These are phyloP conservation scores for Drosophila sproati DNA, from an alignment of 1,140 invertebrate species.

Conservation along the genomic window DNA sequence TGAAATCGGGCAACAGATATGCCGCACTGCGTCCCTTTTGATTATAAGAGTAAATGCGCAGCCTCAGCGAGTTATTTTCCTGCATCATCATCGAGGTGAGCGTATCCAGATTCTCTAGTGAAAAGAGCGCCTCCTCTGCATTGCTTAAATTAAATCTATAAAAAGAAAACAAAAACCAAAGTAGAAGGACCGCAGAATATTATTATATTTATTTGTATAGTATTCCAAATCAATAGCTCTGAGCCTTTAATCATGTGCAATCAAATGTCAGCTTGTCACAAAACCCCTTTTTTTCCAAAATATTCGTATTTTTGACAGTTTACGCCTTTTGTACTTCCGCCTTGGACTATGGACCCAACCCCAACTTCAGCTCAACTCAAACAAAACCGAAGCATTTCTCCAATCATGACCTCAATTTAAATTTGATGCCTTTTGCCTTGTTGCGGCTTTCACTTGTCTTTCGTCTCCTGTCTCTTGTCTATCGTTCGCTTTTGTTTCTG, in stretches of 20 bases:
- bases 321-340: conserved; percentile 48
- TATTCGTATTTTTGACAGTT: conserved; percentile 45
- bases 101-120: conserved; percentile 81
- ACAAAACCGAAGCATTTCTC: conserved; percentile 21
- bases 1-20: conserved; percentile 77
- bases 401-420: conserved; percentile 84
- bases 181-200: conserved; percentile 10
- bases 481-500: conserved; percentile 10
- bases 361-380: conserved; percentile 17
- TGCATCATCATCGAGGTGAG: conserved; percentile 79
- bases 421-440: conserved; percentile 76
- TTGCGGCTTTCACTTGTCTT: conserved; percentile 64
- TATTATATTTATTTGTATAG: conserved; percentile 37
- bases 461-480: background rate
- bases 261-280: conserved; percentile 40
- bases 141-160: conserved; percentile 83
- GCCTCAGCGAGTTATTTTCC: conserved; percentile 81
- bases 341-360: conserved; percentile 33
- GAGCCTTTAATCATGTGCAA: conserved; percentile 76
- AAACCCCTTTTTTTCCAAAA: conserved; percentile 32
- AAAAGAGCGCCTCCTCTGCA: conserved; percentile 79
- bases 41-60: conserved; percentile 82
- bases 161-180: conserved; percentile 3
- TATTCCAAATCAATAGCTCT: conserved; percentile 66
- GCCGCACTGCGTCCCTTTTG: conserved; percentile 82